Evolutionary conservation across 2,888 invertebrate species (phyloP), one percentile per base, ranked within the genome.

Genomic region (Drosophila barbarae): DNA sequence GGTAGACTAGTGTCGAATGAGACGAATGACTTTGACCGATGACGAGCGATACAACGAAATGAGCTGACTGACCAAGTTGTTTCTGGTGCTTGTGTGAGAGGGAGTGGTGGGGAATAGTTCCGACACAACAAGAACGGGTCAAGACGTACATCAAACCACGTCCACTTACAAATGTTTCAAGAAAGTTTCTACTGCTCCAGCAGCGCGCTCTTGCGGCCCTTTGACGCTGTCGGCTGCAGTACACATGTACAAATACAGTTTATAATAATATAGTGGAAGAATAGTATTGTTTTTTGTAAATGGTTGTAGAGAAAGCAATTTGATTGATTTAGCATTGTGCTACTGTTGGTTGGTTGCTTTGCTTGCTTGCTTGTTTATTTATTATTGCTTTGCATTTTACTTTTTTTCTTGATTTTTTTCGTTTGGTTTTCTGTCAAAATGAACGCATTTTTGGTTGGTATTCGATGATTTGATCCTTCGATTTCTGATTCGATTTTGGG

Each of bases 121-220:
- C 69, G 76, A 72, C 70, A 77, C 74, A 76, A 70, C 73, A 77
- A 72, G 64, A 79, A 67, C 67, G 60, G 54, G 72, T 73, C 67
- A 63, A 70, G 71, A 76, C 63, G 51, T 51, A 44, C 42, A 57
- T 23, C 23, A 58, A 23, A 34, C 53, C 57, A 58, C 46, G 58
- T 58, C 72, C 80, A 90, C 90, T 90, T 90, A 90, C 90, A 89
- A 89, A 89, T 89, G 89, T 88, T 86, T 87, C 85, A 88, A 87
- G 76, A 84, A 86, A 86, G 83, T 87, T 78, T 86, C 86, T 89
- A 89, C 86, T 89, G 87, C 82, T 89, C 89, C 89, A 89, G 86
- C 88, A 88, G 87, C 87, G 85, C 86, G 86, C 85, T 87, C 86
- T 87, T 87, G 86, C 88, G 63, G 63, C 87, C 85, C 85, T 87